Base-by-base conservation (phyloP, 2,888 invertebrate genomes). In the Perizoma affinitatum region DNA sequence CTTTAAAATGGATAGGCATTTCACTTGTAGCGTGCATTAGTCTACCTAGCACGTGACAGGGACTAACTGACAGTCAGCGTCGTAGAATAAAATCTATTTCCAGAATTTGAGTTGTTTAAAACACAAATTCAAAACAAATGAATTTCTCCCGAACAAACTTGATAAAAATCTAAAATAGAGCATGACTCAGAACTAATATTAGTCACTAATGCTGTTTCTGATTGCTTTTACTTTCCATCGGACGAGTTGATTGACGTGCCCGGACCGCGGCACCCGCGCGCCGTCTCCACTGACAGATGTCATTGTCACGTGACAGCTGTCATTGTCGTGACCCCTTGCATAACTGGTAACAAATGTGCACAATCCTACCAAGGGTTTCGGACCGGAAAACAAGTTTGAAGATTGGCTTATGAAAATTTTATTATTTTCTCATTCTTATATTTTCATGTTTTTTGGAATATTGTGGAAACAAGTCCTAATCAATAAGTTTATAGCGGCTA, bases 261-360 rank as follows among this genome's bases (percentile, higher is more conserved):
- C 74, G 69, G 53, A 62, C 66, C 71, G 72, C 68, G 74, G 74
- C 67, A 76, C 69, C 61, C 80, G 78, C 77, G 76, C 72, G 72
- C 70, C 78, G 71, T 70, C 69, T 69, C 73, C 61, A 66, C 60
- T 74, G 75, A 75, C 73, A 71, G 74, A 78, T 83, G 84, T 79
- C 83, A 76, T 58, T 74, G 78, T 74, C 83, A 83, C 75, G 71
- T 76, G 79, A 74, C 73, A 70, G 75, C 80, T 83, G 84, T 79
- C 83, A 76, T 59, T 74, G 78, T 74, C 81, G 82, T 76, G 79
- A 73, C 80, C 74, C 71, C 71, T 67, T 66, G 66, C 68, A 69
- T 66, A 66, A 72, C 72, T 68, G 63, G 68, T 67, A 71, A 68
- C 67, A 74, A 77, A 78, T 76, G 78, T 76, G 74, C 72, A 62